Percentiles rank a stretch among this genome's conserved stretches.
phyloP scores from a whole-genome alignment of 2,888 invertebrate species.

The Gymnocheta viridis region DNA sequence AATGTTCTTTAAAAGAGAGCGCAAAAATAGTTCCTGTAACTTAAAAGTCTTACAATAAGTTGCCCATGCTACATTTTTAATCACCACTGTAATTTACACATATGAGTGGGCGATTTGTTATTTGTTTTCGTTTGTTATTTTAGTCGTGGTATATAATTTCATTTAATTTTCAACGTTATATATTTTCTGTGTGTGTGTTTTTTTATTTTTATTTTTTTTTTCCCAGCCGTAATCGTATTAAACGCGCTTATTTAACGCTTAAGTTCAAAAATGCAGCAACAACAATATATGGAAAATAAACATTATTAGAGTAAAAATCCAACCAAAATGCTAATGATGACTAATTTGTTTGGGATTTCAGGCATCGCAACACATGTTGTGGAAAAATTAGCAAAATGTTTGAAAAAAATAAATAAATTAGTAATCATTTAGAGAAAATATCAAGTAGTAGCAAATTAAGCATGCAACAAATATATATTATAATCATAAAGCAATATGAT shows the following conservation, averaged over 20 bases:
- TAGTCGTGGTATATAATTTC: conserved; percentile 75
- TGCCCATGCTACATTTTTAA: neutral
- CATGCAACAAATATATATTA: neutral
- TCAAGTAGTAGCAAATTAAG: neutral
- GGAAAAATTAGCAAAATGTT: conserved; percentile 64
- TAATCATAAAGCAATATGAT: neutral
- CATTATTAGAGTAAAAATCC: conserved; percentile 62
- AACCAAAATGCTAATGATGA: conserved; percentile 78
- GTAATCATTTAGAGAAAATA: conserved; percentile 13
- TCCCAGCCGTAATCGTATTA: conserved; percentile 77
- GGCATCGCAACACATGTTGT: conserved; percentile 63
- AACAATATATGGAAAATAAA: conserved; percentile 41
- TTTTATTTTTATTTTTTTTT: conserved; percentile 63
- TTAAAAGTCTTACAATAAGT: too few relatives aligned
- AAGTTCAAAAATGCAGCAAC: conserved; percentile 71
- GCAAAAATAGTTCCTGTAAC: conserved; percentile 6
- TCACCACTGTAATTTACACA: neutral
- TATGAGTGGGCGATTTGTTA: conserved; percentile 59
- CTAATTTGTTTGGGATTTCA: conserved; percentile 78
- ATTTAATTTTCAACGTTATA: conserved; percentile 55
- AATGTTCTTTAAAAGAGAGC: neutral
- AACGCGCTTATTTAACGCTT: conserved; percentile 80
- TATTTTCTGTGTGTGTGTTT: conserved; percentile 64
- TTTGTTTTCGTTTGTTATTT: conserved; percentile 73
- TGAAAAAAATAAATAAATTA: conserved; percentile 33